Evolutionary conservation across 2,888 invertebrate species (phyloP), one percentile per base, ranked within the genome.

Genomic region (Eugnorisma glareosa): DNA sequence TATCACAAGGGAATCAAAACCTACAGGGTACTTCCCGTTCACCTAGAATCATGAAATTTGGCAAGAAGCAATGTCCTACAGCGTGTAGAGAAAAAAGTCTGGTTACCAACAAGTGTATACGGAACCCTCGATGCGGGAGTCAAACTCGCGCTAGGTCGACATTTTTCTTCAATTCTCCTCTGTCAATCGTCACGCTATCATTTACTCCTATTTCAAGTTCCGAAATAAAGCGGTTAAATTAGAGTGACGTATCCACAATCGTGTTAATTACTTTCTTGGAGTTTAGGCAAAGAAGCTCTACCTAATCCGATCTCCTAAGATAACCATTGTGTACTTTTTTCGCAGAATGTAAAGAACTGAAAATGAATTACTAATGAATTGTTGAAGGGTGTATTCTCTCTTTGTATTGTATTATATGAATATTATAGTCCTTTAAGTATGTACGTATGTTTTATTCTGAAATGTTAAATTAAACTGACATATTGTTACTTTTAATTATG

Each of bases 371-470:
- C 11, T 40, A 78, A 57, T 57, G 1, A 51, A 57, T 43, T 35
- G 1, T 61, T 57, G 1, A 24, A n/a, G 24, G 11, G 24, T 28
- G 57, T 4, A 54, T 77, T 37, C 8, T 51, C 7, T 21, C 7
- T 15, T 37, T 45, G 2, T 59, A 31, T 59, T 59, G 13, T 59
- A 31, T 59, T 59, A 15, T 18, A 59, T 18, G 31, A 59, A 59
- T 59, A 31, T 59, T 59, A 57, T 28, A 31, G 18, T 59, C 59
- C 18, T 18, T 0, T 57, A 28, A 5, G n/a, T 40, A 11, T n/a
- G n/a, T n/a, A n/a, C 11, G 1, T 10, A 28, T 37, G 28, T 70
- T 79, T 79, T 63, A 63, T 63, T 63, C 43, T 70, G 13, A 79
- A 63, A n/a, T 69, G 15, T 43, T 45, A 54, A 40, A 61, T 40